Conservation (phyloP, 2,113 vertebrate species). For the Chaetops frenatus region DNA sequence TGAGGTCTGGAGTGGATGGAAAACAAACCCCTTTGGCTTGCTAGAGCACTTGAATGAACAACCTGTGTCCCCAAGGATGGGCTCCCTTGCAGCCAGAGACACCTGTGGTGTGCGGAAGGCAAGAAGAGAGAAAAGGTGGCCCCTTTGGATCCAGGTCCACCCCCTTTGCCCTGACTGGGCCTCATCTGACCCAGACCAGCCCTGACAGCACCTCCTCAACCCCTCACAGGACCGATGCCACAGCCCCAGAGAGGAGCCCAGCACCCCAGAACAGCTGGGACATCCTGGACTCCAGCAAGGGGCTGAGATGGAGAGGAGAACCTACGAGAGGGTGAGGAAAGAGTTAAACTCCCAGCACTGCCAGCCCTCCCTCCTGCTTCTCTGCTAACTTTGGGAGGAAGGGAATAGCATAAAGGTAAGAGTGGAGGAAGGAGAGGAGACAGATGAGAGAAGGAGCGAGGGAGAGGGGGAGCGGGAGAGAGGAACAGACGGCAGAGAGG, state of each 20-base stretch:
- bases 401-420: slow-evolving; percentile 52
- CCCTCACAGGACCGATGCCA: accelerated
- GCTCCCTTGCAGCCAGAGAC: neutral
- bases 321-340: neutral
- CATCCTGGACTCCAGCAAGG: accelerated
- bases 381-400: slow-evolving; percentile 57
- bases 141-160: neutral
- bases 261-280: neutral
- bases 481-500: slow-evolving; percentile 56
- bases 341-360: slow-evolving; percentile 43
- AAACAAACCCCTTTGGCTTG: neutral
- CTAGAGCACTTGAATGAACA: neutral
- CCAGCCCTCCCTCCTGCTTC: neutral
- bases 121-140: neutral
- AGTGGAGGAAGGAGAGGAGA: slow-evolving; percentile 50
- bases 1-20: neutral
- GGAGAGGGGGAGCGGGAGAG: slow-evolving; percentile 19
- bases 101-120: neutral
- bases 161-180: neutral
- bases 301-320: neutral
- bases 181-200: neutral
- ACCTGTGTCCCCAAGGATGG: neutral
- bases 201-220: neutral
- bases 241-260: neutral
- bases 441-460: slow-evolving; percentile 32